A percentile compares a stretch with the other conserved stretches of the same genome.
Conservation (phyloP, 2,797 vertebrate species). For the Furcifer pardalis region DNA sequence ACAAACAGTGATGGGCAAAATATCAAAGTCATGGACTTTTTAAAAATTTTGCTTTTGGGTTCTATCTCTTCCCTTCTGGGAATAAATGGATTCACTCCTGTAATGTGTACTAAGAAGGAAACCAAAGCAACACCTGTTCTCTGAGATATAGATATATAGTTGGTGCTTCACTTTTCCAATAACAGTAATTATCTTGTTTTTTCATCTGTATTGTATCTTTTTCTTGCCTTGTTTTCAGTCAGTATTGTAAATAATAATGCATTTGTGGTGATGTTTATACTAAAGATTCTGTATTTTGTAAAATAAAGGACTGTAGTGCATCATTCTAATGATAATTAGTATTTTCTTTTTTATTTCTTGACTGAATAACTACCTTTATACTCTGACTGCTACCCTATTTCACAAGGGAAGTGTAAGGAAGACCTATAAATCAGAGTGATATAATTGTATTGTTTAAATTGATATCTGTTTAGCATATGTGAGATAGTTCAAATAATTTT, state of each 20-base stretch:
- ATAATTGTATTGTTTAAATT: constrained; percentile 14
- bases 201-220: not conserved
- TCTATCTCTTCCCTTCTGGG: not conserved
- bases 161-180: too few species aligned
- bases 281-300: constrained; percentile 34
- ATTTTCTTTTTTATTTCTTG: constrained; percentile 1
- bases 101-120: not conserved
- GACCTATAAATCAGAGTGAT: not conserved
- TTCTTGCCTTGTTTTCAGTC: constrained; percentile 10
- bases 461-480: not conserved
- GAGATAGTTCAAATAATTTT: not conserved
- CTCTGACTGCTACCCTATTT: not conserved
- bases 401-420: not conserved
- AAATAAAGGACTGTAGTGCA: constrained; percentile 12
- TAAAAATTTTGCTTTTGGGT: too few species aligned
- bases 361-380: not conserved
- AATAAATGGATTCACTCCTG: not conserved
- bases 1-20: too few species aligned
- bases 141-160: not conserved
- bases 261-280: constrained; percentile 13
- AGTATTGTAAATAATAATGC: not conserved
- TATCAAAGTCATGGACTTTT: too few species aligned
- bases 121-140: not conserved
- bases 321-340: not conserved
- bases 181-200: not conserved